Evolutionary conservation across 2,888 invertebrate species (phyloP).

Genomic region (Tupiocoris notatus): DNA sequence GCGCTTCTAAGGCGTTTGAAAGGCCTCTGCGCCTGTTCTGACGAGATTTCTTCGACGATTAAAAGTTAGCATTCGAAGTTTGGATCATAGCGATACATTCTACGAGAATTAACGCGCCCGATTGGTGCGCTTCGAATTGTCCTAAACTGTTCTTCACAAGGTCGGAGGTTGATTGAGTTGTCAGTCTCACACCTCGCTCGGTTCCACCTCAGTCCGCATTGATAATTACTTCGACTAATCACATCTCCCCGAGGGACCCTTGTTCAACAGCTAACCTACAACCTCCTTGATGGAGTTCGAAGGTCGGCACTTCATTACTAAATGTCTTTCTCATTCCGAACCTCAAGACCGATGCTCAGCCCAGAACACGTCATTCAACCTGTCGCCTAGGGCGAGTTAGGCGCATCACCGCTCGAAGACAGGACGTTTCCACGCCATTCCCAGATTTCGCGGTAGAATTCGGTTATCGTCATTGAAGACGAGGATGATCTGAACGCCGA

Average conservation of each 20-base stretch:
- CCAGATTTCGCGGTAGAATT: not conserved
- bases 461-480: not conserved
- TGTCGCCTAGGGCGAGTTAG: not conserved
- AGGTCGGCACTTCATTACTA: not conserved
- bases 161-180: conserved; percentile 17
- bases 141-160: conserved; percentile 1
- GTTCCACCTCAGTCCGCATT: conserved; percentile 1
- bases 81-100: not conserved
- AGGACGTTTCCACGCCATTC: not conserved
- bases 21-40: not conserved
- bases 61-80: not conserved
- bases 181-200: conserved; percentile 28
- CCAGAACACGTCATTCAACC: not conserved
- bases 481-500: not conserved
- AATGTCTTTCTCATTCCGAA: not conserved
- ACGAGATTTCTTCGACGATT: not conserved
- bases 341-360: not conserved
- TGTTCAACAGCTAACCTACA: not conserved
- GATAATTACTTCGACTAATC: conserved; percentile 30
- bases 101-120: not conserved
- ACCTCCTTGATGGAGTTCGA: not conserved
- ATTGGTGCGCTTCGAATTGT: not conserved
- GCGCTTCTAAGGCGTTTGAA: not conserved
- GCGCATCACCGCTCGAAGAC: not conserved
- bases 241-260: not conserved